These are phyloP conservation scores for Campoletis sonorensis DNA, from an alignment of 1,140 invertebrate genomes.

Conservation along the genomic window DNA sequence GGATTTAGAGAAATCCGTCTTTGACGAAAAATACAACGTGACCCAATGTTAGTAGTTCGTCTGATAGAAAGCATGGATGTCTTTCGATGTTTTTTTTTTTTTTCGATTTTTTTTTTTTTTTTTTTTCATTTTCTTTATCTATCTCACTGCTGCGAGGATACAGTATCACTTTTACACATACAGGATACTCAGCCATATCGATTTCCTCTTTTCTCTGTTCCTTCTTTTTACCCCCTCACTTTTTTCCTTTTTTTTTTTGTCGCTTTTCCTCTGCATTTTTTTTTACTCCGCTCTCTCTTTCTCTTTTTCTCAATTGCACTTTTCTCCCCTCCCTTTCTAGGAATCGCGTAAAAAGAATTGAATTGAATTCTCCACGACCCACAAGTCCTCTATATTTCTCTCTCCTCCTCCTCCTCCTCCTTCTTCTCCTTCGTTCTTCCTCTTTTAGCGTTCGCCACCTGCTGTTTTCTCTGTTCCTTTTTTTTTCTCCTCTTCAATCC, in stretches of 20 bases:
- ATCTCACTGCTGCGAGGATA: neutral
- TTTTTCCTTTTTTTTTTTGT: constrained; percentile 52
- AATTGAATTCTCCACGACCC: constrained; percentile 51
- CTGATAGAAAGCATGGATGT: constrained; percentile 3
- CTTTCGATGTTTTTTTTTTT: constrained; percentile 10
- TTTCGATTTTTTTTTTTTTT: too few species aligned
- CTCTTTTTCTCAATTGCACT: constrained; percentile 41
- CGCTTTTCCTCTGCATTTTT: neutral
- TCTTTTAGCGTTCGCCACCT: constrained; percentile 50
- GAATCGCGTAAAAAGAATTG: constrained; percentile 49
- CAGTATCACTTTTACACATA: constrained; percentile 33
- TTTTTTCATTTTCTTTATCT: constrained; percentile 30
- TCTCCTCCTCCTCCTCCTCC: neutral
- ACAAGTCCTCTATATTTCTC: neutral
- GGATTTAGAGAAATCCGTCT: constrained; percentile 67
- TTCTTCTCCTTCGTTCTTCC: neutral
- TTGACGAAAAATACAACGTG: constrained; percentile 70
- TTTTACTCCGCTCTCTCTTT: constrained; percentile 29
- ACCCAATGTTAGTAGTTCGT: constrained; percentile 58
- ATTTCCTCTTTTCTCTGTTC: constrained; percentile 58
- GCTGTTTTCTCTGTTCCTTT: constrained; percentile 44
- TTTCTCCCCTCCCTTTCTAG: constrained; percentile 28
- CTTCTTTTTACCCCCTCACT: constrained; percentile 48
- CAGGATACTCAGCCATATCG: constrained; percentile 52
- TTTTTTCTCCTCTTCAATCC: neutral